Conservation (phyloP, 2,888 invertebrate species). For the Busseola fusca region DNA sequence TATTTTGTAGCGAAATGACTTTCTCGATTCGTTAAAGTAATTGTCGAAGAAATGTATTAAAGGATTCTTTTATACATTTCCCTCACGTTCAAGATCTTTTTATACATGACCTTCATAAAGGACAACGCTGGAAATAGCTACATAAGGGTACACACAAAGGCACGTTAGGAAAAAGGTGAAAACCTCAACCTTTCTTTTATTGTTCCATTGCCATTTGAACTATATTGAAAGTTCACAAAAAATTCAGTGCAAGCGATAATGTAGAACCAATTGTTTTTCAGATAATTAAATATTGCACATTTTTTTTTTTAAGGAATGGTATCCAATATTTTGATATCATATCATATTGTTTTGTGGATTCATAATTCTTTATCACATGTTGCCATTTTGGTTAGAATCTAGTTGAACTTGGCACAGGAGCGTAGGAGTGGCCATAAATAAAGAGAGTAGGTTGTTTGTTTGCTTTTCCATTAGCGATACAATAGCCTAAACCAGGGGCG, state of each 20-base stretch:
- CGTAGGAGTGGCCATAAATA: neutral
- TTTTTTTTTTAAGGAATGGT: neutral
- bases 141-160: slow-evolving; percentile 7
- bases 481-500: neutral
- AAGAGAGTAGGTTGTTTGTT: neutral
- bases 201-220: slow-evolving; percentile 16
- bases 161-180: neutral
- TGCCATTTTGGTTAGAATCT: neutral
- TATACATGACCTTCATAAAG: slow-evolving; percentile 26
- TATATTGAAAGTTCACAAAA: slow-evolving; percentile 7
- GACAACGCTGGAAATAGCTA: slow-evolving; percentile 10
- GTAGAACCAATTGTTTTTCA: neutral
- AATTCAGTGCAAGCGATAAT: neutral
- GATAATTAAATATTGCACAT: neutral
- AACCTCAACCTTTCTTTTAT: neutral
- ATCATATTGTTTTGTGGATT: slow-evolving; percentile 1
- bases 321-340: neutral
- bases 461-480: neutral
- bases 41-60: slow-evolving; percentile 1
- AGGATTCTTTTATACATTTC: slow-evolving; percentile 11
- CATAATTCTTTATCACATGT: neutral
- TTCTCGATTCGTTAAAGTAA: slow-evolving; percentile 4
- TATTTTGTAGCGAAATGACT: slow-evolving; percentile 7
- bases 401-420: neutral
- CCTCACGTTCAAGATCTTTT: slow-evolving; percentile 10